Evolutionary conservation across 2,888 invertebrate genomes (phyloP), one percentile per base, ranked within the genome.

Genomic region (Thera obeliscata): DNA sequence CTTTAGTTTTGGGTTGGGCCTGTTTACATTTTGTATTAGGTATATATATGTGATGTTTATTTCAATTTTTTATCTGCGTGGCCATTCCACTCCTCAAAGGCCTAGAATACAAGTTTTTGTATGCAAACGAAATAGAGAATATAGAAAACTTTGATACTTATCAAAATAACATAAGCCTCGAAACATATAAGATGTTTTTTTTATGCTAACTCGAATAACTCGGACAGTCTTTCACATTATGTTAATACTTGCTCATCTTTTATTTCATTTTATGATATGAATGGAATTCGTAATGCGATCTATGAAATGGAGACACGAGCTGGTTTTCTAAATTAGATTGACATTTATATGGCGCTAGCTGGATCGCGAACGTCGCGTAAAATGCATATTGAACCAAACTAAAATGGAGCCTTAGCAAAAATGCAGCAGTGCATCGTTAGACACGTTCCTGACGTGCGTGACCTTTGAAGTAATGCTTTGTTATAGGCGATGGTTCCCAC

Each of bases 101-200:
- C 6, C 9, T 9, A 8, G 9, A 46, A 46, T 46, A 46, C 8
- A 7, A 7, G 43, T 7, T 52, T 33, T 52, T 3, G 33, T 52
- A 7, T 46, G 5, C 1, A 22, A 22, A 12, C 22, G 22, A 22
- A 9, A 52, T 52, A 9, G 9, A 4, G 9, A 52, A 56, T n/a
- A 22, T 3, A 7, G 22, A 43, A 9, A 22, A 56, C 4, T 33
- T 43, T 56, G 7, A 56, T 56, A 56, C 36, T 78, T 76, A 78
- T 81, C 64, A 65, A 73, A 35, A 36, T 58, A 57, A 58, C 48
- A 58, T 9, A 78, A 78, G 78, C 73, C 64, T 73, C 61, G 62
- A 75, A 67, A 67, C 73, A 56, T 48, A 41, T 48, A 41, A 62
- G 66, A 58, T 64, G 64, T 70, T 66, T 72, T 64, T 67, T 64